These are phyloP conservation scores for Bruchidius siliquastri DNA, from an alignment of 2,888 invertebrate species.

Conservation along the genomic window DNA sequence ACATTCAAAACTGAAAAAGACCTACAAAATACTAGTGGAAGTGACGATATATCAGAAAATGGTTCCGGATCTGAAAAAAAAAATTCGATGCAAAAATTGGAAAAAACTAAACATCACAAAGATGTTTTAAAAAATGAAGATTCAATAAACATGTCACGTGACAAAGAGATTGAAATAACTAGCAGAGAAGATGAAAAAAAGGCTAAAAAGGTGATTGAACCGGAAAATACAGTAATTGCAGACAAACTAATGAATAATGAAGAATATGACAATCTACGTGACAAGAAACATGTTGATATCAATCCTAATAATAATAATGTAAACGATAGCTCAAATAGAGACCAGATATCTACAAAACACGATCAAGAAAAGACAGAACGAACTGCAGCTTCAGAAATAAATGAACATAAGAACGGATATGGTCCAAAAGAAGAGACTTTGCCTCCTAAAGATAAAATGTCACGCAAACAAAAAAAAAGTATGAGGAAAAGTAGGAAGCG, in stretches of 20 bases:
- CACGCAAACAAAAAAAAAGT: constrained; percentile 24
- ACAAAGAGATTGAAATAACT: not conserved
- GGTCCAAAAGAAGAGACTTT: constrained; percentile 4
- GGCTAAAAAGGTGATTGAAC: no score
- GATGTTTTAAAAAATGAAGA: not conserved
- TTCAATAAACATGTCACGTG: not conserved
- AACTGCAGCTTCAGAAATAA: constrained; percentile 4
- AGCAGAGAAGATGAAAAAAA: no score
- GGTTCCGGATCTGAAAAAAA: not conserved
- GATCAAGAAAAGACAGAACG: not conserved
- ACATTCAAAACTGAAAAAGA: not conserved
- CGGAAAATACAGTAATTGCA: no score
- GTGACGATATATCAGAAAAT: not conserved
- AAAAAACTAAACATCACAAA: not conserved
- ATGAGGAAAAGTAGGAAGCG: constrained; percentile 22
- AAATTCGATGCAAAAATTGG: no score
- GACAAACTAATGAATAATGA: no score
- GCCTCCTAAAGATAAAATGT: constrained; percentile 3
- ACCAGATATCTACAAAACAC: not conserved
- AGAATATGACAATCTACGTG: no score
- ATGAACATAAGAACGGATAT: constrained; percentile 7
- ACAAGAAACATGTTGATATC: no score
- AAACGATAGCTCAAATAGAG: not conserved
- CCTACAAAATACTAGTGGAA: not conserved
- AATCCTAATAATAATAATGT: not conserved